Evolutionary conservation across 2,888 invertebrate species (phyloP), one percentile per base, ranked within the genome.

Genomic region (Dynastes grantii): DNA sequence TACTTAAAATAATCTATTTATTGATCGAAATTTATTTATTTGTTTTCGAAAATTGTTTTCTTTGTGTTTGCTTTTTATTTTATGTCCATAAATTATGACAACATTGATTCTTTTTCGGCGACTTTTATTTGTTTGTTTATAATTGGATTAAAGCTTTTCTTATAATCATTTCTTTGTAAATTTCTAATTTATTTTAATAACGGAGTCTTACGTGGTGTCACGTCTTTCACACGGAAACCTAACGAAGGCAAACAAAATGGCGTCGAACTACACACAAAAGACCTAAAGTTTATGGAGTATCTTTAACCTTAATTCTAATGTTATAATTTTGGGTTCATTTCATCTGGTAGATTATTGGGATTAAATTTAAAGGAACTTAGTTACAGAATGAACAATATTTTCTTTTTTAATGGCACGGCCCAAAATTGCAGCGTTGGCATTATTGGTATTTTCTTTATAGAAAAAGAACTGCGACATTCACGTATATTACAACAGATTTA

Each of bases 81-180:
- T 71, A 71, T 71, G 71, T 70, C 6, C 58, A 65, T 78, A 84
- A 85, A 86, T 85, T 87, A 87, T 86, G 85, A 87, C 85, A 87
- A 84, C 80, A 86, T 86, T 86, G 84, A 83, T 85, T 82, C 45
- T 83, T 84, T 84, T 84, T 83, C 83, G 84, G 85, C 84, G 86
- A 84, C 83, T 85, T 86, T 86, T 86, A 84, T 82, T 81, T 84
- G 84, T 84, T 84, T 84, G 82, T 83, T 85, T 81, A 80, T 81
- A 55, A 32, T 55, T 22, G 83, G 79, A 81, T 55, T 45, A 45
- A 45, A 45, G 45, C 11, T 45, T 45, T 45, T 45, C 11, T 11
- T 11, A 5, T 37, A 37, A 37, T 37, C 37, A 5, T 37, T 37
- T 37, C 37, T 81, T 84, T 83, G 83, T 82, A 81, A 78, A 78